phyloP scores from a whole-genome alignment of 1,140 invertebrate species.

The Cyclina sinensis region DNA sequence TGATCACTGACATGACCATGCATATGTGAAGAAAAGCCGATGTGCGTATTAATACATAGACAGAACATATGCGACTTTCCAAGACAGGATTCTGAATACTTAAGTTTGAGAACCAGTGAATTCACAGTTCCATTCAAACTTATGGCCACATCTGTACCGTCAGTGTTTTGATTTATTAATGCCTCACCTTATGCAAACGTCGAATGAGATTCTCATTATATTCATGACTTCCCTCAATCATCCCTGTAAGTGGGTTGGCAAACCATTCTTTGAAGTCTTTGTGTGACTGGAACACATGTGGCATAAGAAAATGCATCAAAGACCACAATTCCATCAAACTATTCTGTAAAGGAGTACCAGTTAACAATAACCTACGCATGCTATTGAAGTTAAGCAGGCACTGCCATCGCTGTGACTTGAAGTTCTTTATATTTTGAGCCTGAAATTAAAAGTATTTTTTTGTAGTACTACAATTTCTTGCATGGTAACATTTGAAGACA shows the following conservation, averaged over 20 bases:
- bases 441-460: conserved; percentile 74
- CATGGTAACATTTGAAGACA: too few species aligned
- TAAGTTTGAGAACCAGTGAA: too few species aligned
- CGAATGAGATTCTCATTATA: conserved; percentile 98
- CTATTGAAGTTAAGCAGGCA: conserved; percentile 98
- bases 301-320: conserved; percentile 99
- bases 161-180: too few species aligned
- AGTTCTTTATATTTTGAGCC: conserved; percentile 99
- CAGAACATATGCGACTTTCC: too few species aligned
- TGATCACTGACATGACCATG: too few species aligned
- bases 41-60: too few species aligned
- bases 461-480: background rate
- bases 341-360: conserved; percentile 99
- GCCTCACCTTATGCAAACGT: conserved; percentile 97
- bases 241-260: conserved; percentile 98
- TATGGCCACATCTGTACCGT: too few species aligned
- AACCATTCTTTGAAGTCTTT: conserved; percentile 99
- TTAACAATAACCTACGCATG: conserved; percentile 96
- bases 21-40: too few species aligned
- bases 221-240: conserved; percentile 98
- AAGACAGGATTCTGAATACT: too few species aligned
- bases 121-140: too few species aligned
- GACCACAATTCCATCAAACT: conserved; percentile 99
- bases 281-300: conserved; percentile 99
- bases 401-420: conserved; percentile 99